Conservation (phyloP, 2,797 vertebrate species). For the Amblyopsis hoosieri region DNA sequence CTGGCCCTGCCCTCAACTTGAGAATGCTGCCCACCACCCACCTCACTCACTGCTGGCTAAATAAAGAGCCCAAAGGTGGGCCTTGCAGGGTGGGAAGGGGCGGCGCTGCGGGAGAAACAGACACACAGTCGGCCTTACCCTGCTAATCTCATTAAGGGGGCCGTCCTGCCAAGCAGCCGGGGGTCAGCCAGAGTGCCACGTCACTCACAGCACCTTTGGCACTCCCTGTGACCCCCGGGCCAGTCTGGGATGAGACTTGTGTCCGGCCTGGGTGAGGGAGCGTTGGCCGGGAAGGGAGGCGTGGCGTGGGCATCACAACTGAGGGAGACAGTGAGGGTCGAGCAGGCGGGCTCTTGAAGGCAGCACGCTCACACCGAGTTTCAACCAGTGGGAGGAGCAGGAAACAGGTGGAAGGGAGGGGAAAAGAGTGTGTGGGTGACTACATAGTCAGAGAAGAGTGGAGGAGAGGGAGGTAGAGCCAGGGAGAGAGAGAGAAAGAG, state of each 20-base stretch:
- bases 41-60: conserved; percentile 75
- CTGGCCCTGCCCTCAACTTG: conserved; percentile 80
- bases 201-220: conserved; percentile 83
- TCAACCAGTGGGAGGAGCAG: background rate
- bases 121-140: conserved; percentile 83
- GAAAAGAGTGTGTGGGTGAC: background rate
- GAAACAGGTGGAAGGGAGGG: background rate
- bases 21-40: conserved; percentile 75
- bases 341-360: conserved; percentile 17
- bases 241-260: conserved; percentile 60
- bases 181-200: conserved; percentile 86
- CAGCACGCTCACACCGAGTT: conserved; percentile 24
- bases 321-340: conserved; percentile 13
- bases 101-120: conserved; percentile 76
- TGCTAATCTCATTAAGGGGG: conserved; percentile 85
- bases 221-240: conserved; percentile 65
- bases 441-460: conserved; percentile 1
- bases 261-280: conserved; percentile 39
- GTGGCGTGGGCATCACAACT: conserved; percentile 21
- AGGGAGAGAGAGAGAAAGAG: background rate
- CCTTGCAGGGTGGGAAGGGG: conserved; percentile 36
- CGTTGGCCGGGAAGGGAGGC: conserved; percentile 23
- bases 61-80: conserved; percentile 76
- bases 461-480: background rate
- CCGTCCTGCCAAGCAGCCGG: conserved; percentile 75